phyloP scores from a whole-genome alignment of 2,888 invertebrate genomes.

The Phlogophora meticulosa region DNA sequence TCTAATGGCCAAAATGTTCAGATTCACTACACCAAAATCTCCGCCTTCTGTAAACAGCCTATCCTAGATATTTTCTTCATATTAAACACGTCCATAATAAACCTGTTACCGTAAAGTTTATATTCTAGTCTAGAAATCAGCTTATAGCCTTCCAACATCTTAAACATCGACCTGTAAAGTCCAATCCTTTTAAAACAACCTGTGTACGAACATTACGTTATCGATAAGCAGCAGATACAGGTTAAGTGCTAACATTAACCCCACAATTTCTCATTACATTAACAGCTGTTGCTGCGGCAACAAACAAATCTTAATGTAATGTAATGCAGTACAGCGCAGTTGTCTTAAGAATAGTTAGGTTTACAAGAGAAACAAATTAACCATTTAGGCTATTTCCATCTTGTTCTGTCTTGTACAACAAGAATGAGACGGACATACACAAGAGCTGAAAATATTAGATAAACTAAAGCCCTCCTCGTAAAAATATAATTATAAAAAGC shows the following conservation, averaged over 20 bases:
- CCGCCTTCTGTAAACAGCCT: background rate
- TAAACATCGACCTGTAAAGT: slow-evolving; percentile 24
- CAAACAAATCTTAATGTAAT: slow-evolving; percentile 45
- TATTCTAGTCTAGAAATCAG: slow-evolving; percentile 30
- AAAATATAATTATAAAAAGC: no score
- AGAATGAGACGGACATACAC: no score
- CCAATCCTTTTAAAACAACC: slow-evolving; percentile 37
- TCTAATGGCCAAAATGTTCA: no score
- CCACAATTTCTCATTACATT: slow-evolving; percentile 62
- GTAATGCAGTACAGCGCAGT: slow-evolving; percentile 1
- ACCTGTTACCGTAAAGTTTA: slow-evolving; percentile 27
- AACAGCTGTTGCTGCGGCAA: slow-evolving; percentile 46
- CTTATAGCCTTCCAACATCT: slow-evolving; percentile 14
- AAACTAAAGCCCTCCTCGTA: no score
- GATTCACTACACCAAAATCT: no score
- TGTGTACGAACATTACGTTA: slow-evolving; percentile 37
- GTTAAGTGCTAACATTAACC: slow-evolving; percentile 59
- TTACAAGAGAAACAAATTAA: background rate
- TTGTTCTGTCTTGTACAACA: no score
- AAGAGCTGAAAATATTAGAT: no score
- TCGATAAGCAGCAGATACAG: slow-evolving; percentile 50
- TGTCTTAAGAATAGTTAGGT: background rate
- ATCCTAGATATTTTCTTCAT: background rate
- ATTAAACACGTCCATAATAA: slow-evolving; percentile 10
- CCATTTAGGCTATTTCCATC: background rate